Evolutionary conservation across 2,797 vertebrate species (phyloP).

Genomic region (Lagocephalus sceleratus): DNA sequence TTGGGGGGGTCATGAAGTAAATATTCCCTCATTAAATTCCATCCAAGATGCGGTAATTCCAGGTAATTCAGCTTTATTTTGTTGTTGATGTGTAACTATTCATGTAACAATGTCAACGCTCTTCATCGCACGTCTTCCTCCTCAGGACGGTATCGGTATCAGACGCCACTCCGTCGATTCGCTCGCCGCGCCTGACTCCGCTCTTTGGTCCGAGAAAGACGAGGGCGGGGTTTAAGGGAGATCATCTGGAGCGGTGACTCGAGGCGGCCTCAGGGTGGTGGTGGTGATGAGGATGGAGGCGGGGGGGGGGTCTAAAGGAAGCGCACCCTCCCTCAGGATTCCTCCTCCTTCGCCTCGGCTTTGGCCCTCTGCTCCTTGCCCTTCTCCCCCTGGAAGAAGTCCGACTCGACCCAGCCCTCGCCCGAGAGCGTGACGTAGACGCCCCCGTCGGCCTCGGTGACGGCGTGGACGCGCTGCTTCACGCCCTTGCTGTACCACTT

Average conservation of each 20-base stretch:
- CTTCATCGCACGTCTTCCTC: too few relatives aligned
- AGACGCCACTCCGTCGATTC: not conserved
- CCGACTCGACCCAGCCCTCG: constrained; percentile 79
- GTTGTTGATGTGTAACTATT: too few relatives aligned
- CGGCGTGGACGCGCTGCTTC: constrained; percentile 85
- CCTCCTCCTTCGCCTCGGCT: constrained; percentile 34
- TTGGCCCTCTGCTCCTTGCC: constrained; percentile 68
- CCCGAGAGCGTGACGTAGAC: constrained; percentile 84
- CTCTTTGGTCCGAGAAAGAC: too few relatives aligned
- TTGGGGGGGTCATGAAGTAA: too few relatives aligned
- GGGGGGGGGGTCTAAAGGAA: too few relatives aligned
- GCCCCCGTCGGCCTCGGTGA: constrained; percentile 77
- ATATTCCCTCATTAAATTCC: too few relatives aligned
- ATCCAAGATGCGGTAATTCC: too few relatives aligned
- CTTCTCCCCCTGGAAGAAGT: constrained; percentile 85
- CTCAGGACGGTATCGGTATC: too few relatives aligned
- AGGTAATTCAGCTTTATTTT: too few relatives aligned
- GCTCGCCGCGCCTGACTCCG: constrained; percentile 5
- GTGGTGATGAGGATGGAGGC: too few relatives aligned
- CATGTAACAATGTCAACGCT: not conserved
- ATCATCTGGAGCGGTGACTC: constrained; percentile 10
- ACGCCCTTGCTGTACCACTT: constrained; percentile 88
- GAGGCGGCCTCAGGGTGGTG: too few relatives aligned
- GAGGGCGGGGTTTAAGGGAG: too few relatives aligned
- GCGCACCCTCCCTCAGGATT: constrained; percentile 8